Evolutionary conservation across 2,888 invertebrate species (phyloP).

Genomic region (Ophion obscuratus): DNA sequence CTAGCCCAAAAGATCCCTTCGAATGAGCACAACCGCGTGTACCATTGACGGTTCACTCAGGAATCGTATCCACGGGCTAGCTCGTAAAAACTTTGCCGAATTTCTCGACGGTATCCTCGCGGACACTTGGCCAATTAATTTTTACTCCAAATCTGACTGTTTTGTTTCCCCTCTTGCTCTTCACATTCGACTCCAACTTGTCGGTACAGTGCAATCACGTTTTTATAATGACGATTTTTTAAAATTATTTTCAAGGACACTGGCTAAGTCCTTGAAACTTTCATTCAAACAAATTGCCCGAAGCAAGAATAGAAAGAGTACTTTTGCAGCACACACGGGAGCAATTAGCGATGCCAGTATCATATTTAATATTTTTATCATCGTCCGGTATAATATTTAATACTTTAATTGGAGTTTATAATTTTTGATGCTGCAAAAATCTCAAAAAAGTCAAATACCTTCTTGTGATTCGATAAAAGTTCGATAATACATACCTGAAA

Average conservation of each 20-base stretch:
- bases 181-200: not conserved
- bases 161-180: not conserved
- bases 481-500: slow-evolving; percentile 29
- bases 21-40: not conserved
- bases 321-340: not conserved
- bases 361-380: not conserved
- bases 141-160: not conserved
- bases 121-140: not conserved
- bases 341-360: not conserved
- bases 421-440: not conserved
- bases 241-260: not conserved
- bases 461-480: not conserved
- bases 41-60: not conserved
- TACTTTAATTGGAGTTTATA: not conserved
- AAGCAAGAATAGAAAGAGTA: not conserved
- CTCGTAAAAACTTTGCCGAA: not conserved
- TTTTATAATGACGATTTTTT: not conserved
- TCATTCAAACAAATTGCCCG: not conserved
- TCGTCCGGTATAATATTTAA: too few species aligned
- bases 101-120: not conserved
- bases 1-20: not conserved
- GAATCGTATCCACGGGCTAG: not conserved
- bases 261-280: not conserved
- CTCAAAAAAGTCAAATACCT: not conserved
- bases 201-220: not conserved